Evolutionary conservation across 2,888 invertebrate species (phyloP), one percentile per base, ranked within the genome.

Genomic region (Furcula furcula): DNA sequence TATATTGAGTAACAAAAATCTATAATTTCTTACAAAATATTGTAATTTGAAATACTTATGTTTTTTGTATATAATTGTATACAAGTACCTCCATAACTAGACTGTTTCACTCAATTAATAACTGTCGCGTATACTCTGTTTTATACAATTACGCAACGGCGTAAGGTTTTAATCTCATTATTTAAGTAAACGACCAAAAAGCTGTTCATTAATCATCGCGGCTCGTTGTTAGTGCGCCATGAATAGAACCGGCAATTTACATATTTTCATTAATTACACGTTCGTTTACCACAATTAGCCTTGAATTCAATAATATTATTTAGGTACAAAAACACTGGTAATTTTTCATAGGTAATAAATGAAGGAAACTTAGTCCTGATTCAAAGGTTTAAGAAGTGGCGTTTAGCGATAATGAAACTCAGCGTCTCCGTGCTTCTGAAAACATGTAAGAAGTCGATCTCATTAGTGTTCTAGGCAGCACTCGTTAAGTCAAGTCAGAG

Each of bases 141-240:
- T 35, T 14, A 5, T 28, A 25, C 15, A 31, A 11, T 23, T 23
- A 22, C 16, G 11, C 7, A n/a, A n/a, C n/a, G 36, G 31, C 31
- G 42, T 49, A 43, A 34, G 32, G 35, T 39, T 46, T 29, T 47
- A 50, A 50, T 55, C 42, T 40, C 40, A 73, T 78, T 78, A 78
- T 76, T 76, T 71, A 69, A 66, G 68, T 78, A 78, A 82, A 76
- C 74, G 68, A 61, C 59, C 65, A 65, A 74, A 74, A 70, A 56
- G 54, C 44, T 47, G 55, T 61, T 65, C 81, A 84, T 84, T 81
- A 84, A 83, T 85, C 83, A 83, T 74, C 52, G 64, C 67, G 65
- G 69, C 71, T 72, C 72, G 71, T 62, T 60, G 67, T 55, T 54
- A 52, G 57, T 53, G 50, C 55, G 48, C 62, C 64, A 39, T 39